A percentile compares a stretch with the other conserved stretches of the same genome.
Conservation (phyloP, 2,113 vertebrate species). For the Gymnorhina tibicen region DNA sequence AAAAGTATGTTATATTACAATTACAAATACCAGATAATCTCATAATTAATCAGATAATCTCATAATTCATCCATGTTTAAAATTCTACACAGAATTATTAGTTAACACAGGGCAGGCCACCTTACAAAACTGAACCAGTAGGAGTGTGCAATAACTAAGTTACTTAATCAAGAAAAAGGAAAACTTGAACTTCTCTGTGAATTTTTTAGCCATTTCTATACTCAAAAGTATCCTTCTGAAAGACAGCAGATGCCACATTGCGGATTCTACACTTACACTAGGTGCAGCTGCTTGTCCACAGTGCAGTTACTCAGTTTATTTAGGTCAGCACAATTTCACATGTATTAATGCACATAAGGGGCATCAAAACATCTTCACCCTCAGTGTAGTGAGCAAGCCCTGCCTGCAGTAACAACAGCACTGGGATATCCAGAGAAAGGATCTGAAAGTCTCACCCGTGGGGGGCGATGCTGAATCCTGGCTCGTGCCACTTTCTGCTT, state of each 20-base stretch:
- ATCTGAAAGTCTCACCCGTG: constrained; percentile 80
- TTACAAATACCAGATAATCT: neutral
- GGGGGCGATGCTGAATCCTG: constrained; percentile 92
- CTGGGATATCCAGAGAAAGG: neutral
- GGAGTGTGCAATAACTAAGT: neutral
- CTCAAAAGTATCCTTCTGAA: neutral
- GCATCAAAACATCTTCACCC: neutral
- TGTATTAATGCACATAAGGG: neutral
- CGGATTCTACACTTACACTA: neutral
- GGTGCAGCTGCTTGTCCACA: neutral
- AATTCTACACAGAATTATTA: neutral
- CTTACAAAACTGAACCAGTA: neutral
- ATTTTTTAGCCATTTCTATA: neutral
- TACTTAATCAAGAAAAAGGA: neutral
- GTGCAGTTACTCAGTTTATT: neutral
- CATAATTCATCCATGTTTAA: neutral
- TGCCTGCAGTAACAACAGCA: neutral
- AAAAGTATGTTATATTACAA: neutral
- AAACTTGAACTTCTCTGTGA: neutral
- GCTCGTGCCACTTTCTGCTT: constrained; percentile 98
- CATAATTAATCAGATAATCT: neutral
- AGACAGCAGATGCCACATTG: neutral
- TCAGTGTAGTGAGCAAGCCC: neutral
- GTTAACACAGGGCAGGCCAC: neutral
- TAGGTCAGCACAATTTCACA: neutral